phyloP scores from a whole-genome alignment of 2,113 vertebrate species.

The Atrichornis clamosus region DNA sequence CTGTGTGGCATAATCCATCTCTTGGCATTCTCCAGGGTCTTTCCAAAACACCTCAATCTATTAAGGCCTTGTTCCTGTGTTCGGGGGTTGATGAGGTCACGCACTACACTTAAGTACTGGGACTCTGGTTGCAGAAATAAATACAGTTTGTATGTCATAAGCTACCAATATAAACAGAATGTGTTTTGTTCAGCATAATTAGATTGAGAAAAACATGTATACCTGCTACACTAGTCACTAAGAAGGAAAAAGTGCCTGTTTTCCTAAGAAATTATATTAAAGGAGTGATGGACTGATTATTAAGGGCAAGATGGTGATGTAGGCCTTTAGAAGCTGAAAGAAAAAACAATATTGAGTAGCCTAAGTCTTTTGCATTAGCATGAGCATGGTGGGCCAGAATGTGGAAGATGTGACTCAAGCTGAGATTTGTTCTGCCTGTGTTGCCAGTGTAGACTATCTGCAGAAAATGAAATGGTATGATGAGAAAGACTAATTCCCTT shows the following conservation, averaged over 20 bases:
- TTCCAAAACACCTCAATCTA: not conserved
- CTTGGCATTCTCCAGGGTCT: rapidly evolving
- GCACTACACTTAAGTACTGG: not conserved
- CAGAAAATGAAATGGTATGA: not conserved
- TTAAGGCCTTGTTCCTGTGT: not conserved
- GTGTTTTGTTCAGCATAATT: not conserved
- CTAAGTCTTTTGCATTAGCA: not conserved
- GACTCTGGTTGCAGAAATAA: not conserved
- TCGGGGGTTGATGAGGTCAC: not conserved
- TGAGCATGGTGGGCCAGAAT: too few relatives aligned
- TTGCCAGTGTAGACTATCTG: not conserved
- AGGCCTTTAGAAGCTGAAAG: not conserved
- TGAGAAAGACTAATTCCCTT: not conserved
- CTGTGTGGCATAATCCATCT: not conserved
- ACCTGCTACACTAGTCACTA: not conserved
- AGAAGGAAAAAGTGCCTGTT: not conserved
- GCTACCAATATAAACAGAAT: not conserved
- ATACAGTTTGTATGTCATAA: not conserved
- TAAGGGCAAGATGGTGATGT: not conserved
- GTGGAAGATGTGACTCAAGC: not conserved
- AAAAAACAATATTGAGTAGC: not conserved
- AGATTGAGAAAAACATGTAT: not conserved
- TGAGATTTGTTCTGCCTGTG: not conserved
- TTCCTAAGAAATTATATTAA: not conserved
- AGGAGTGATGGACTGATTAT: not conserved